Conservation (phyloP, 2,888 invertebrate species). For the Dolichomitus sp. region DNA sequence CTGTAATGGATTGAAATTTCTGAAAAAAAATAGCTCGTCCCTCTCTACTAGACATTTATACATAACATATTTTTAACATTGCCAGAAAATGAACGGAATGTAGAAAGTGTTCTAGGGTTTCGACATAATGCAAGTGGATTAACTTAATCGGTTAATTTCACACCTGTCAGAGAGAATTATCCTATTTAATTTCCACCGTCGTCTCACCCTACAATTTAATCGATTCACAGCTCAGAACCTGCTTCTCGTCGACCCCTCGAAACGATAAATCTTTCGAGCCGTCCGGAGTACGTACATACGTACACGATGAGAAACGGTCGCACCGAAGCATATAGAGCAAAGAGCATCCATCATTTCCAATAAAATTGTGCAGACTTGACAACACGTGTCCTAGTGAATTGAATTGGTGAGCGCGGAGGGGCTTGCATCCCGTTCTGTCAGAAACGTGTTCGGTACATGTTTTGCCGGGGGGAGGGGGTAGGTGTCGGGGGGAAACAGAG, state of each 20-base stretch:
- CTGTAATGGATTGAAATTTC: too few species aligned
- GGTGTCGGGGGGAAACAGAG: neutral
- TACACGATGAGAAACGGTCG: conserved; percentile 33
- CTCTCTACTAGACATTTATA: too few species aligned
- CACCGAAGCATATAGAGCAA: conserved; percentile 43
- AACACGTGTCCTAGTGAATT: conserved; percentile 65
- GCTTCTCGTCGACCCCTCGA: conserved; percentile 28
- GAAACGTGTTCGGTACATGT: conserved; percentile 11
- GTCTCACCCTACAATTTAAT: conserved; percentile 44
- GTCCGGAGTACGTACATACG: conserved; percentile 14
- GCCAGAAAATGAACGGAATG: neutral
- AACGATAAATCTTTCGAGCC: conserved; percentile 58
- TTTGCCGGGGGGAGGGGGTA: neutral
- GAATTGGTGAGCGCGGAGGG: conserved; percentile 53
- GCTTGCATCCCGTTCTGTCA: conserved; percentile 29
- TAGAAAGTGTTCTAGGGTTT: neutral
- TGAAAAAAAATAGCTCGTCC: too few species aligned
- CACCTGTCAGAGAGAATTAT: conserved; percentile 6
- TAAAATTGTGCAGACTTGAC: conserved; percentile 66
- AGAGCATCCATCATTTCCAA: conserved; percentile 65
- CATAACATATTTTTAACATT: neutral
- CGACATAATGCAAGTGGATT: conserved; percentile 25
- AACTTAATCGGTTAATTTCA: conserved; percentile 4
- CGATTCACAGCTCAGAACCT: conserved; percentile 49
- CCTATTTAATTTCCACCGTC: conserved; percentile 43